Conservation (phyloP, 2,113 vertebrate genomes). For the Boleophthalmus pectinirostris region DNA sequence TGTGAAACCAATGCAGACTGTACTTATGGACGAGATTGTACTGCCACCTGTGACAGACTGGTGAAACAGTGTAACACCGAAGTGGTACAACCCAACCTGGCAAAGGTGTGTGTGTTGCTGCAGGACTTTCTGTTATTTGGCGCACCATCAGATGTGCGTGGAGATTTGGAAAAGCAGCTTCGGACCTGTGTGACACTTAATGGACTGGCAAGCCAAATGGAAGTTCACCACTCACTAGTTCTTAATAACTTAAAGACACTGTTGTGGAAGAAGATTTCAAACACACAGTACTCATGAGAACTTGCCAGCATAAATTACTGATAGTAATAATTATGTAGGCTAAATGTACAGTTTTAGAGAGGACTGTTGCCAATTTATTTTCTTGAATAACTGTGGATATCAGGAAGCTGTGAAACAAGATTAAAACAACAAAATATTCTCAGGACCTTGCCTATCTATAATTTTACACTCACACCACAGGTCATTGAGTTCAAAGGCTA, state of each 20-base stretch:
- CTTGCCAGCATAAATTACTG: background rate
- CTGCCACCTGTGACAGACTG: constrained; percentile 88
- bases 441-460: constrained; percentile 37
- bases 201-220: constrained; percentile 93
- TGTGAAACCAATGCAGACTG: constrained; percentile 91
- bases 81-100: constrained; percentile 92
- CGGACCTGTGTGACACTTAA: constrained; percentile 93
- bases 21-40: constrained; percentile 89
- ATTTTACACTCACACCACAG: background rate
- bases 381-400: constrained; percentile 39
- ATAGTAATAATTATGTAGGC: background rate
- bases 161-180: constrained; percentile 90
- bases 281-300: constrained; percentile 90
- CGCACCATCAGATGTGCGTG: constrained; percentile 79
- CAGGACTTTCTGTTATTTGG: constrained; percentile 90
- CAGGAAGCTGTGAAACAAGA: constrained; percentile 49
- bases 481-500: background rate
- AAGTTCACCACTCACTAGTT: constrained; percentile 93
- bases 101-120: constrained; percentile 89
- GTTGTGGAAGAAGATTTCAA: constrained; percentile 94
- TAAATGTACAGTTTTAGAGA: background rate
- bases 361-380: constrained; percentile 19
- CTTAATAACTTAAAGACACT: constrained; percentile 96
- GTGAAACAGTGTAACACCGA: constrained; percentile 91
- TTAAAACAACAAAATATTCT: constrained; percentile 38